These are phyloP conservation scores for Corythornis vintsioides DNA, from an alignment of 2,113 vertebrate species.

Conservation along the genomic window DNA sequence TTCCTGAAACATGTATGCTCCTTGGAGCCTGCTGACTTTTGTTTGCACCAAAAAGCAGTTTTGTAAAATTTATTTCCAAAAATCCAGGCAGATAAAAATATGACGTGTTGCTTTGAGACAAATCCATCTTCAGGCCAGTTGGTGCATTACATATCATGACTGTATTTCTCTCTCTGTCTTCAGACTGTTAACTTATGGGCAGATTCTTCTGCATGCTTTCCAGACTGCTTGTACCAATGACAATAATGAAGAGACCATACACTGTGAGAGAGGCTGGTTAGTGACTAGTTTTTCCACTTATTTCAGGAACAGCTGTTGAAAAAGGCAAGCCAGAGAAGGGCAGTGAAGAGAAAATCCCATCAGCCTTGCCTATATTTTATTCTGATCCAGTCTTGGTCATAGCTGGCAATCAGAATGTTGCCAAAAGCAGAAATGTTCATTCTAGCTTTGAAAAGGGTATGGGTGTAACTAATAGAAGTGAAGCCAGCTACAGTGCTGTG, in stretches of 20 bases:
- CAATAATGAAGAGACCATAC: background rate
- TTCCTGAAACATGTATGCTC: background rate
- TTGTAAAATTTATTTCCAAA: background rate
- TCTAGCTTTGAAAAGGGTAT: background rate
- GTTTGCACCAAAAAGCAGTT: background rate
- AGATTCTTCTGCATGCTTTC: background rate
- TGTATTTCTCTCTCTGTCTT: background rate
- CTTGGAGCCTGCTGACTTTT: background rate
- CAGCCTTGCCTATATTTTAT: background rate
- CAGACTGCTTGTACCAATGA: background rate
- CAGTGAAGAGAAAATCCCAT: background rate
- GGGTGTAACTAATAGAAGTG: background rate
- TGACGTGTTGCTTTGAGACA: background rate
- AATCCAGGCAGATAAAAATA: background rate
- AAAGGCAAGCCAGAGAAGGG: background rate
- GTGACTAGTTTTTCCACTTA: background rate
- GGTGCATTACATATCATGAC: background rate
- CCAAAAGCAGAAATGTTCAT: background rate
- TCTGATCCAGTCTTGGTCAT: background rate
- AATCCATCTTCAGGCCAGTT: background rate
- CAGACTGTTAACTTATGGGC: background rate
- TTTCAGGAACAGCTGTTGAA: background rate
- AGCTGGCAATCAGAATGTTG: accelerated
- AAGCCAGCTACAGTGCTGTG: accelerated
- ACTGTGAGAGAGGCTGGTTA: background rate